Base-by-base conservation (phyloP, 2,113 vertebrate genomes). In the Coreoperca whiteheadi region DNA sequence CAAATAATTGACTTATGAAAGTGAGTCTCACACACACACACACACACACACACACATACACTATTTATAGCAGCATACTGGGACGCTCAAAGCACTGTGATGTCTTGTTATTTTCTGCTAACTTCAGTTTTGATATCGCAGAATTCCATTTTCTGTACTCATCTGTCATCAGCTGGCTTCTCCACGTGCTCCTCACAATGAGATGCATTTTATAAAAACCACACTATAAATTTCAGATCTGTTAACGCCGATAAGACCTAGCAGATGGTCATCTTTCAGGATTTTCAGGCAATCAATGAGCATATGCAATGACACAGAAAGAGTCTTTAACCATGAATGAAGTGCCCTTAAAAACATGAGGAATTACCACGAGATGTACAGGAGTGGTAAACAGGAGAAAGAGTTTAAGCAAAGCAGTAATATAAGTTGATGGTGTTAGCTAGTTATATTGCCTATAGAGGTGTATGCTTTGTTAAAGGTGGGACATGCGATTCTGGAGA, bases 1-100 rank as follows among this genome's bases (percentile, higher is more conserved):
- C 83, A 89, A 84, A 86, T 88, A 87, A 87, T 67, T 87, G 84
- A 87, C 88, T 83, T 82, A 63, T 83, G 71, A 77, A 69, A 81
- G 72, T 69, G 46, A 84, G 56, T 69, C 41, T 66, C 68, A 59
- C 39, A 74, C 53, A 51, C 32, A 18, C 39, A 34, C 48, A 25
- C 50, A 54, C 5, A 54, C 7, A 67, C 15, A 78, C 12, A 61
- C 71, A 30, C 73, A 88, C 50, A 76, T 69, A 0, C 39, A 64
- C 80, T 87, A 90, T 88, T 88, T 88, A 77, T 83, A 89, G 82
- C 87, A 41, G 53, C 59, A 39, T 15, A 32, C 41, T 61, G 83
- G 48, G 59, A 66, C 23, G 69, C 81, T 84, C 73, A 9, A n/a
- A 74, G 72, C 54, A 1, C 68, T 48, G 46, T n/a, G 66, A 81